A percentile compares a stretch with the other conserved stretches of the same genome.
Conservation (phyloP, 2,113 vertebrate genomes). For the Salvator merianae region DNA sequence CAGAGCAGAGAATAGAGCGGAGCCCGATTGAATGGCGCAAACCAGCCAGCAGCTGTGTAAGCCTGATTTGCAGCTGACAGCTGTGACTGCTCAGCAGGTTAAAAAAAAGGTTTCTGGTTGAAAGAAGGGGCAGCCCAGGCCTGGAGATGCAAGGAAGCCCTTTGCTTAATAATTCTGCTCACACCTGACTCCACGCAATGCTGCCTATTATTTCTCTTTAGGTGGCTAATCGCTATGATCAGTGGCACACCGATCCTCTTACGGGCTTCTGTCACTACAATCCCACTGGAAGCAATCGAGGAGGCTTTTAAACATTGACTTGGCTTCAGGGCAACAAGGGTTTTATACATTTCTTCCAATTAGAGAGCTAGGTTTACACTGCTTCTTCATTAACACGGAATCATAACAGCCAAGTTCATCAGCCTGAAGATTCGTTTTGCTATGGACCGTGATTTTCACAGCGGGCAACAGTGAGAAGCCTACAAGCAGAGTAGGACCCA, state of each 20-base stretch:
- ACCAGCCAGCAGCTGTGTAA: neutral
- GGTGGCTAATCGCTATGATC: conserved; percentile 1
- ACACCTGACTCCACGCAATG: neutral
- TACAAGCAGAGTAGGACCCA: too few species aligned
- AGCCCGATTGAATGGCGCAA: neutral
- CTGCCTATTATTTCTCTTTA: neutral
- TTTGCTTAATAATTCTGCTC: neutral
- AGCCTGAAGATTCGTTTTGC: neutral
- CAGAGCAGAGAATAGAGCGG: too few species aligned
- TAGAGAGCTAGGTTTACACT: too few species aligned
- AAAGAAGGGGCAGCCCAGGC: neutral
- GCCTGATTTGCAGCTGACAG: neutral
- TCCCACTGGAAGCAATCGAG: neutral
- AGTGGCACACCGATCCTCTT: neutral
- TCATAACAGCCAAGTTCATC: neutral
- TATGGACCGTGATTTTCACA: too few species aligned
- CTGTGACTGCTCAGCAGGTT: accelerated
- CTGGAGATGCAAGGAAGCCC: neutral
- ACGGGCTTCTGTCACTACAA: neutral
- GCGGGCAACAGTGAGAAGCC: too few species aligned
- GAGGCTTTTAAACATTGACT: neutral
- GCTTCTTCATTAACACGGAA: neutral
- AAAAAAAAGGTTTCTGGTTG: neutral
- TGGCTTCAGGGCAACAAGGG: neutral
- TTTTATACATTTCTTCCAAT: neutral